Percentiles rank a stretch among this genome's conserved stretches.
Conservation (phyloP, 92 coral and sea anemone genomes). For the Zoanthus gigantus region DNA sequence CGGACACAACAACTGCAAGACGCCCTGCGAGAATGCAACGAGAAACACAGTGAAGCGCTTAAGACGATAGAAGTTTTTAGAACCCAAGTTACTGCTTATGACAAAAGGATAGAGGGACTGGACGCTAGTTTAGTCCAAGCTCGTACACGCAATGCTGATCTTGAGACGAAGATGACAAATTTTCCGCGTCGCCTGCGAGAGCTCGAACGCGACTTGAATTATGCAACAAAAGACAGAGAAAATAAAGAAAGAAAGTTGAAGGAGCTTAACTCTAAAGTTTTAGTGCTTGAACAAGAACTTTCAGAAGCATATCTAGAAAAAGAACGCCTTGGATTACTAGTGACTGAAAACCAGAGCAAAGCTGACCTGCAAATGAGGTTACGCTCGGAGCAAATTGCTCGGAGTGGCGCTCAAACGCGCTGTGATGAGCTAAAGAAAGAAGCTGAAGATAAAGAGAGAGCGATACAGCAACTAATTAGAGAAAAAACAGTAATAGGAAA, state of each 20-base stretch:
- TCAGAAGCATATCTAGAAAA: conserved; percentile 72
- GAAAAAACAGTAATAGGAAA: conserved; percentile 28
- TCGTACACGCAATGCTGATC: conserved; percentile 73
- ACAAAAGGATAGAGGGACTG: conserved; percentile 36
- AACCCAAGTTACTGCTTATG: conserved; percentile 32
- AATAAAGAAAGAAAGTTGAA: conserved; percentile 51
- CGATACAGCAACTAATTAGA: conserved; percentile 55
- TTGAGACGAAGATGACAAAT: conserved; percentile 71
- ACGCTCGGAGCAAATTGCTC: conserved; percentile 51
- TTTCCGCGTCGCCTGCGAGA: conserved; percentile 57
- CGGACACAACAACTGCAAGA: conserved; percentile 40
- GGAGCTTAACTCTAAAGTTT: conserved; percentile 44
- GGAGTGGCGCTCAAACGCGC: conserved; percentile 60
- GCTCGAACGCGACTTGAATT: conserved; percentile 63
- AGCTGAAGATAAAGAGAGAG: conserved; percentile 64
- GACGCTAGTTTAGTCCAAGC: conserved; percentile 49
- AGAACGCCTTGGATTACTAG: conserved; percentile 62
- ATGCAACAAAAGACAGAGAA: conserved; percentile 61
- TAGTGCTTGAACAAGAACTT: conserved; percentile 63
- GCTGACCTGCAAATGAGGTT: conserved; percentile 51
- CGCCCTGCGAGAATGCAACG: conserved; percentile 25
- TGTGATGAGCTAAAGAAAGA: conserved; percentile 64
- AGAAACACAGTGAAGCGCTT: conserved; percentile 24
- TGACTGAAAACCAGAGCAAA: conserved; percentile 67
- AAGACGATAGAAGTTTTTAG: conserved; percentile 31